Percentiles rank a stretch among this genome's conserved stretches.
phyloP scores from a whole-genome alignment of 2,888 invertebrate species.

The Acleris cristana region DNA sequence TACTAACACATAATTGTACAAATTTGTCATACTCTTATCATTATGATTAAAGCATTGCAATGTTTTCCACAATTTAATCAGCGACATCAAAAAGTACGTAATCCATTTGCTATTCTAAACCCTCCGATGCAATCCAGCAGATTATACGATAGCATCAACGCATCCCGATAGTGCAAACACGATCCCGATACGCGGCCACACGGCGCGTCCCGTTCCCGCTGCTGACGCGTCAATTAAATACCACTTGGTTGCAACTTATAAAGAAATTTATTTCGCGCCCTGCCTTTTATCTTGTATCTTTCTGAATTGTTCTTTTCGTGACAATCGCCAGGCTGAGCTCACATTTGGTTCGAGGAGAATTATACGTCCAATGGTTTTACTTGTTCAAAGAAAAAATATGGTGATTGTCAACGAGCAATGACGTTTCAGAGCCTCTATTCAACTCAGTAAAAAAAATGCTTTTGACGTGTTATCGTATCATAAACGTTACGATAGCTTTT shows the following conservation, averaged over 20 bases:
- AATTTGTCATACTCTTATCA: too few relatives aligned
- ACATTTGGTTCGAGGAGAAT: too few relatives aligned
- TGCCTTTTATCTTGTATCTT: constrained; percentile 74
- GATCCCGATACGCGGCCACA: constrained; percentile 29
- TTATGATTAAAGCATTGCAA: too few relatives aligned
- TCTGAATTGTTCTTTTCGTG: constrained; percentile 71
- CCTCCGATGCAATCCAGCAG: neutral
- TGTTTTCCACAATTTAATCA: too few relatives aligned
- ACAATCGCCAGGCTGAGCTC: constrained; percentile 58
- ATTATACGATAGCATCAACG: constrained; percentile 20
- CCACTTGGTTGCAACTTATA: constrained; percentile 64
- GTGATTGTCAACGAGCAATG: too few relatives aligned
- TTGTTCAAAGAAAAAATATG: constrained; percentile 23
- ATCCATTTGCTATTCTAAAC: neutral
- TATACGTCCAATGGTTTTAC: constrained; percentile 57
- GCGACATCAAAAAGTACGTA: too few relatives aligned
- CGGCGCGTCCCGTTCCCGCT: constrained; percentile 45
- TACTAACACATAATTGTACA: too few relatives aligned
- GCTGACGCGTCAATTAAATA: constrained; percentile 73
- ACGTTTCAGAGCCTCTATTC: too few relatives aligned
- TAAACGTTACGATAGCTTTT: too few relatives aligned
- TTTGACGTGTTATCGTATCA: too few relatives aligned
- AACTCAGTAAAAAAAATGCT: too few relatives aligned
- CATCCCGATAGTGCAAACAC: constrained; percentile 7
- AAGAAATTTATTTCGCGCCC: constrained; percentile 73